These are phyloP conservation scores for Pterobdella sp. DNA, from an alignment of 2,888 invertebrate species.

Conservation along the genomic window DNA sequence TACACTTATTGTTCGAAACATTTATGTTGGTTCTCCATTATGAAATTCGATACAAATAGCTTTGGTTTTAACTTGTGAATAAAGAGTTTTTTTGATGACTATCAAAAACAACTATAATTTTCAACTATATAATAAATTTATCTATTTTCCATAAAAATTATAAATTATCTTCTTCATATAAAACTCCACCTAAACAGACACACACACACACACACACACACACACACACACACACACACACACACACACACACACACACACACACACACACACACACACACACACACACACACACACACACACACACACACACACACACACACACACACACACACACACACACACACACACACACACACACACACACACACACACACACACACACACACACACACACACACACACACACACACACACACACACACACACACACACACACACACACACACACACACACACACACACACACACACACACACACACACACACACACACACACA, in stretches of 20 bases:
- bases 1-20: too few relatives aligned
- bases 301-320: slow-evolving; percentile 1
- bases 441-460: slow-evolving; percentile 12
- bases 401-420: neutral
- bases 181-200: neutral
- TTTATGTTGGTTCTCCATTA: too few relatives aligned
- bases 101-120: too few relatives aligned
- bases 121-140: too few relatives aligned
- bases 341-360: slow-evolving; percentile 1
- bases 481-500: slow-evolving; percentile 10
- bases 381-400: slow-evolving; percentile 1
- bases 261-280: slow-evolving; percentile 1
- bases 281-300: slow-evolving; percentile 1
- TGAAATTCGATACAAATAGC: too few relatives aligned
- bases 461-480: slow-evolving; percentile 14
- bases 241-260: slow-evolving; percentile 1
- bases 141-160: too few relatives aligned
- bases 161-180: too few relatives aligned
- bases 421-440: slow-evolving; percentile 7
- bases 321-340: slow-evolving; percentile 1
- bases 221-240: neutral
- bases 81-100: too few relatives aligned
- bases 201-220: slow-evolving; percentile 1
- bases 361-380: slow-evolving; percentile 1
- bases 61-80: too few relatives aligned